Conservation (phyloP, 2,113 vertebrate species). For the Siniperca chuatsi region DNA sequence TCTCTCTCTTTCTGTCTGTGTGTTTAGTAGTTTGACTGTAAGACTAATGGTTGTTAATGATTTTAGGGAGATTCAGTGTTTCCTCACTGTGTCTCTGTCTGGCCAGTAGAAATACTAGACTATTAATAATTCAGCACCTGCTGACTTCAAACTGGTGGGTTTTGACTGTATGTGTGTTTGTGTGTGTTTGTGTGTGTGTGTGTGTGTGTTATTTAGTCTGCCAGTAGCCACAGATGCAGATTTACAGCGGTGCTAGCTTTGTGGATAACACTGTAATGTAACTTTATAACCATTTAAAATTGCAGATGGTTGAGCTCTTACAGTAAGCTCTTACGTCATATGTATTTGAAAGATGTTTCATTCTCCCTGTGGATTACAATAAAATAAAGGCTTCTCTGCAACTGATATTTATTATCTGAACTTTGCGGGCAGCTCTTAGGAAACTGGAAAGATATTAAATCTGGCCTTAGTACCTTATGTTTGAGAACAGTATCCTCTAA, state of each 20-base stretch:
- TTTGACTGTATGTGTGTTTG: slow-evolving; percentile 24
- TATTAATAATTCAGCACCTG: slow-evolving; percentile 68
- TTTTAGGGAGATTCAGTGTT: slow-evolving; percentile 53
- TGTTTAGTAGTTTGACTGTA: slow-evolving; percentile 25
- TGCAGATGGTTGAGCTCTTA: slow-evolving; percentile 14
- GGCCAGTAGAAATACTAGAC: slow-evolving; percentile 49
- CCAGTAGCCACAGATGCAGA: slow-evolving; percentile 49
- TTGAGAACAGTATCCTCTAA: slow-evolving; percentile 19
- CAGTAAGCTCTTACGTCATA: slow-evolving; percentile 2
- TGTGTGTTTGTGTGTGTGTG: neutral
- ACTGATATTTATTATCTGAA: slow-evolving; percentile 52
- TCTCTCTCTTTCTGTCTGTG: slow-evolving; percentile 32
- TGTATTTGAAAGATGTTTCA: slow-evolving; percentile 33
- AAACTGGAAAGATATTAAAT: slow-evolving; percentile 22
- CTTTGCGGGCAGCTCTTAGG: slow-evolving; percentile 7
- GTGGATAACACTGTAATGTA: slow-evolving; percentile 23
- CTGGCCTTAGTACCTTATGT: neutral
- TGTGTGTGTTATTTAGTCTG: slow-evolving; percentile 40
- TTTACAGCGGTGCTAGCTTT: slow-evolving; percentile 36
- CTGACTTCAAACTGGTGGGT: slow-evolving; percentile 58
- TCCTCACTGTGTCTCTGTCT: slow-evolving; percentile 47
- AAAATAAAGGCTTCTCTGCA: slow-evolving; percentile 27
- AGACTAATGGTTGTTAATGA: slow-evolving; percentile 63
- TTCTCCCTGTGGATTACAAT: slow-evolving; percentile 32
- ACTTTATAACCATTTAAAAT: slow-evolving; percentile 51